phyloP scores from a whole-genome alignment of 2,797 vertebrate genomes.

The Crenuchus spilurus region DNA sequence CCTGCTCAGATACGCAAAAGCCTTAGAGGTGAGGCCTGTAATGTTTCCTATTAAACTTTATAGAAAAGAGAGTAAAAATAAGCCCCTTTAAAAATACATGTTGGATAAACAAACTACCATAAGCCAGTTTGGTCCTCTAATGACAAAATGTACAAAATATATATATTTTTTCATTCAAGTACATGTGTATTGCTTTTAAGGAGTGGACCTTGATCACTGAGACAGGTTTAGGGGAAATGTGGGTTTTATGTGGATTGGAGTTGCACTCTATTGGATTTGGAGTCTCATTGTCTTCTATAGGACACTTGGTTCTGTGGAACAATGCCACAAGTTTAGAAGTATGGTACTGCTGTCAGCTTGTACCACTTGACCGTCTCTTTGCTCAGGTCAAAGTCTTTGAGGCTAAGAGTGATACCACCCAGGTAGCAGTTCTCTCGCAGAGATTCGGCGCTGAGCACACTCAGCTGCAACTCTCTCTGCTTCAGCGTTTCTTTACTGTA shows the following conservation, averaged over 20 bases:
- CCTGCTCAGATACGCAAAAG: slow-evolving; percentile 48
- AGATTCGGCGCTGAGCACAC: slow-evolving; percentile 95
- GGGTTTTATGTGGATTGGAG: not conserved
- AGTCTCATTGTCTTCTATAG: not conserved
- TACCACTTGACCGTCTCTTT: slow-evolving; percentile 98
- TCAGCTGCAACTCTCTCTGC: slow-evolving; percentile 92
- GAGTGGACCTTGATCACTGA: slow-evolving; percentile 64
- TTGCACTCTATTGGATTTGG: slow-evolving; percentile 36
- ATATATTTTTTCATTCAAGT: slow-evolving; percentile 66
- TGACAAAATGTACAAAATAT: slow-evolving; percentile 80
- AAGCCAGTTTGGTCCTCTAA: slow-evolving; percentile 81
- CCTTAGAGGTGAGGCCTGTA: slow-evolving; percentile 49
- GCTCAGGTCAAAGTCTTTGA: slow-evolving; percentile 97
- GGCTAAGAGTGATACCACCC: slow-evolving; percentile 90
- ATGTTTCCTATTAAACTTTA: slow-evolving; percentile 55
- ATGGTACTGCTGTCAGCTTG: slow-evolving; percentile 88
- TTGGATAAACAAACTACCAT: slow-evolving; percentile 38
- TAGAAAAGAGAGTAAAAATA: slow-evolving; percentile 69
- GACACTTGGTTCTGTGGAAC: not conserved
- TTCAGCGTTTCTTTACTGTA: slow-evolving; percentile 92
- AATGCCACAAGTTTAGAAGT: slow-evolving; percentile 72
- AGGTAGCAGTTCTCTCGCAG: slow-evolving; percentile 96
- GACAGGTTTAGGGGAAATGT: slow-evolving; percentile 11
- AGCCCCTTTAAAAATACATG: slow-evolving; percentile 69
- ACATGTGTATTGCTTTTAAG: slow-evolving; percentile 61